These are phyloP conservation scores for Cecropterus lyciades DNA, from an alignment of 1,140 invertebrate species.

Conservation along the genomic window DNA sequence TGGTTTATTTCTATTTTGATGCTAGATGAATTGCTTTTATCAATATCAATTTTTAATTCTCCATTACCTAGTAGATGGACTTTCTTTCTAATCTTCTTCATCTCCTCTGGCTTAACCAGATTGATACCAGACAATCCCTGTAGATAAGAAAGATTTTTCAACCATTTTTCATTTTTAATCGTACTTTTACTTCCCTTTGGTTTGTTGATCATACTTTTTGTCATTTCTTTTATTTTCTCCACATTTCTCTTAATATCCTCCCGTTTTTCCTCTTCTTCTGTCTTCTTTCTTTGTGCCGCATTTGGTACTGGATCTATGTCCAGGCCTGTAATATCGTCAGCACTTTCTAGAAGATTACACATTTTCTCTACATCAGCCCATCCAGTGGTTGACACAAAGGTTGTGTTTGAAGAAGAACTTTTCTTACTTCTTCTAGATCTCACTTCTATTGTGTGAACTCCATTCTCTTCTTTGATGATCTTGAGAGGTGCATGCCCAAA, in stretches of 20 bases:
- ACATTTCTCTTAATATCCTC: constrained; percentile 47
- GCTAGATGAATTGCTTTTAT: constrained; percentile 30
- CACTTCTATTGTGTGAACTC: constrained; percentile 41
- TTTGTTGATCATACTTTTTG: constrained; percentile 12
- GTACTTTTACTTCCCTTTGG: constrained; percentile 15
- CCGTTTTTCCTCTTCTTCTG: constrained; percentile 32
- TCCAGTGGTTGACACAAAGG: constrained; percentile 41
- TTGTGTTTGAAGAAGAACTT: constrained; percentile 24
- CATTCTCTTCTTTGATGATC: constrained; percentile 50
- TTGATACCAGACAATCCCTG: constrained; percentile 49
- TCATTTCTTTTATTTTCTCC: constrained; percentile 49
- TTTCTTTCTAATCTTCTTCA: constrained; percentile 42
- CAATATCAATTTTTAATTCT: constrained; percentile 63
- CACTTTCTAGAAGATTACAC: constrained; percentile 48
- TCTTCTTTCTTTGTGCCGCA: constrained; percentile 1
- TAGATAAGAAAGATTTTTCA: constrained; percentile 55
- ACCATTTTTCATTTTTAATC: constrained; percentile 59
- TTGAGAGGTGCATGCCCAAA: constrained; percentile 66
- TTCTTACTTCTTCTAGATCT: constrained; percentile 40
- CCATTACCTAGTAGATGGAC: constrained; percentile 22
- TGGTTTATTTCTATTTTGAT: constrained; percentile 40
- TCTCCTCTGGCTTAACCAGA: constrained; percentile 54
- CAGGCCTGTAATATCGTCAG: constrained; percentile 44
- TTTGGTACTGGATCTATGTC: constrained; percentile 16
- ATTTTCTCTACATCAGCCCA: constrained; percentile 61